phyloP scores from a whole-genome alignment of 2,888 invertebrate species.

The Tricholauxania praeusta region DNA sequence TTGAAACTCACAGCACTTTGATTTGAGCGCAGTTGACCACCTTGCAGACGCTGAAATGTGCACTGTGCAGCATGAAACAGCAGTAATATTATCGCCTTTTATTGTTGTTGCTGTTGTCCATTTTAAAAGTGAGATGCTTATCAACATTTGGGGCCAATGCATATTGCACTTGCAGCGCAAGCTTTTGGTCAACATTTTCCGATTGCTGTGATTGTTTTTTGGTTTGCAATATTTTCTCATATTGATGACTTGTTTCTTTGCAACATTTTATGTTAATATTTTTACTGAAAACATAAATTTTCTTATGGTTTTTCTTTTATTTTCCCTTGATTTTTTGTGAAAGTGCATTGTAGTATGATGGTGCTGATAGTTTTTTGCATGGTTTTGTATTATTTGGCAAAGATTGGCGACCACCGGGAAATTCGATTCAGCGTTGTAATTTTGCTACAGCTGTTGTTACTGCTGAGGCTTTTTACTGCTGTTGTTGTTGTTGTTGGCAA shows the following conservation, averaged over 20 bases:
- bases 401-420: too few relatives aligned
- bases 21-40: not conserved
- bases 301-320: too few relatives aligned
- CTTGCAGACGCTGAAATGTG: too few relatives aligned
- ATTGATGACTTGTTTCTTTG: too few relatives aligned
- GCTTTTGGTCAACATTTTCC: conserved; percentile 5
- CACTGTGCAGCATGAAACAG: not conserved
- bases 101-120: conserved; percentile 6
- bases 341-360: too few relatives aligned
- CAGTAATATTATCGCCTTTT: not conserved
- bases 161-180: not conserved
- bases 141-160: conserved; percentile 5
- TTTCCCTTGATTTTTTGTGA: too few relatives aligned
- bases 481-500: not conserved
- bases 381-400: too few relatives aligned
- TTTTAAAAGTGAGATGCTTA: conserved; percentile 16
- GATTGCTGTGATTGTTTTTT: not conserved
- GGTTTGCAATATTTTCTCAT: too few relatives aligned
- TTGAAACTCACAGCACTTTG: conserved; percentile 5
- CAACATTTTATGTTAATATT: too few relatives aligned
- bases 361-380: too few relatives aligned
- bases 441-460: not conserved
- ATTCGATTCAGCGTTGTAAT: too few relatives aligned
- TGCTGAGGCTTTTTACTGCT: not conserved
- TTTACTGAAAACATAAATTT: too few relatives aligned